Conservation (phyloP, 1,140 invertebrate genomes). For the Orussus abietinus region DNA sequence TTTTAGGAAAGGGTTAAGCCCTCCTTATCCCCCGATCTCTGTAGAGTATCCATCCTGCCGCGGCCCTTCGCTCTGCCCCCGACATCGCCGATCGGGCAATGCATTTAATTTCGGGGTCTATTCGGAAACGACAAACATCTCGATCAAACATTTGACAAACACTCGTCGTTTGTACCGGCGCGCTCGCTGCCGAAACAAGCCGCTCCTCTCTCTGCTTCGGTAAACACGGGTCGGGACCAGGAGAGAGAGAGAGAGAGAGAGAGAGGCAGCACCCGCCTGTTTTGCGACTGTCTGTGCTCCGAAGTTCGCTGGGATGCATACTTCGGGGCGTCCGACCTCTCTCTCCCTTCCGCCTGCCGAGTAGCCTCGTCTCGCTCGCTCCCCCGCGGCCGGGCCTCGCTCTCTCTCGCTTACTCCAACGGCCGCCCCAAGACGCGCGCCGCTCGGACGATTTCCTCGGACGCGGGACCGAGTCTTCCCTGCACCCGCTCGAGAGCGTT, state of each 20-base stretch:
- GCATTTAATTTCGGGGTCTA: conserved; percentile 43
- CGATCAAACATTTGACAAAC: conserved; percentile 53
- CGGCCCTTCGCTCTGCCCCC: neutral
- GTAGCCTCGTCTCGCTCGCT: neutral
- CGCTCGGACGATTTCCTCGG: too few relatives aligned
- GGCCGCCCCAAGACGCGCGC: too few relatives aligned
- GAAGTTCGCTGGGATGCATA: conserved; percentile 35
- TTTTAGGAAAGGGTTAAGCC: too few relatives aligned
- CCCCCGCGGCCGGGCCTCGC: neutral
- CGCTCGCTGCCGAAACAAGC: conserved; percentile 34
- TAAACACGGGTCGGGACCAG: conserved; percentile 33
- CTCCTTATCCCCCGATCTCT: too few relatives aligned
- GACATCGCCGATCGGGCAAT: conserved; percentile 35
- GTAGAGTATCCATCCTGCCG: too few relatives aligned
- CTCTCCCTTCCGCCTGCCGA: conserved; percentile 2
- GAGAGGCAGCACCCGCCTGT: conserved; percentile 23
- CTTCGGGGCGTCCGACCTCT: conserved; percentile 21
- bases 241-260: conserved; percentile 16
- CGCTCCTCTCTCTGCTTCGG: conserved; percentile 36
- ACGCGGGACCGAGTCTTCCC: too few relatives aligned
- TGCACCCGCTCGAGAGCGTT: too few relatives aligned
- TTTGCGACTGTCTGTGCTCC: conserved; percentile 32
- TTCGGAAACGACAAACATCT: conserved; percentile 48
- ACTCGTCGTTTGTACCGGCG: conserved; percentile 33
- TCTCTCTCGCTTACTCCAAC: neutral